Conservation (phyloP, 2,113 vertebrate species). For the Nanger granti region DNA sequence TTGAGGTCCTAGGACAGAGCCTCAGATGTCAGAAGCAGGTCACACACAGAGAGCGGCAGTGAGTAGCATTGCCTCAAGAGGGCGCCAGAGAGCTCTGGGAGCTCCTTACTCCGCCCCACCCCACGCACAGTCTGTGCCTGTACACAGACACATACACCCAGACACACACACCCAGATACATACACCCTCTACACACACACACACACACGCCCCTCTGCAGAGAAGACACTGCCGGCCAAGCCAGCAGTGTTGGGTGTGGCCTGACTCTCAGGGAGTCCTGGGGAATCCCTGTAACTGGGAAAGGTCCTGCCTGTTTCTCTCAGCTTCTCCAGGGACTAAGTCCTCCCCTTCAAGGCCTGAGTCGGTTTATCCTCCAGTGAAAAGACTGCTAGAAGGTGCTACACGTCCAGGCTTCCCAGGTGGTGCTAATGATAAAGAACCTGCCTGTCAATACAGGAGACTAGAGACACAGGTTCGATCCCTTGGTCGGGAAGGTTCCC, state of each 20-base stretch:
- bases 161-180: neutral
- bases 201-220: neutral
- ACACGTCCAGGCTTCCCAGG: neutral
- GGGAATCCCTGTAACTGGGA: conserved; percentile 49
- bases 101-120: no score
- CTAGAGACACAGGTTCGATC: neutral
- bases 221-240: neutral
- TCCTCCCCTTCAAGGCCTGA: neutral
- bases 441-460: neutral
- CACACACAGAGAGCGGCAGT: neutral
- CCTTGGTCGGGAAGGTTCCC: neutral
- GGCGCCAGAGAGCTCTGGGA: conserved; percentile 53
- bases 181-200: neutral
- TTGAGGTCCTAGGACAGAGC: neutral
- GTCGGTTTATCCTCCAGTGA: neutral
- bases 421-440: neutral
- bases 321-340: neutral
- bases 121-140: neutral
- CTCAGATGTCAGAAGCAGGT: neutral
- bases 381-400: neutral
- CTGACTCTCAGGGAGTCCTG: conserved; percentile 28
- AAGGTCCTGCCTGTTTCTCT: conserved; percentile 3
- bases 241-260: conserved; percentile 17
- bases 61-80: conserved; percentile 42
- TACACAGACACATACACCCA: neutral